Conservation (phyloP, 2,113 vertebrate genomes). For the Chamaetylas fuelleborni region DNA sequence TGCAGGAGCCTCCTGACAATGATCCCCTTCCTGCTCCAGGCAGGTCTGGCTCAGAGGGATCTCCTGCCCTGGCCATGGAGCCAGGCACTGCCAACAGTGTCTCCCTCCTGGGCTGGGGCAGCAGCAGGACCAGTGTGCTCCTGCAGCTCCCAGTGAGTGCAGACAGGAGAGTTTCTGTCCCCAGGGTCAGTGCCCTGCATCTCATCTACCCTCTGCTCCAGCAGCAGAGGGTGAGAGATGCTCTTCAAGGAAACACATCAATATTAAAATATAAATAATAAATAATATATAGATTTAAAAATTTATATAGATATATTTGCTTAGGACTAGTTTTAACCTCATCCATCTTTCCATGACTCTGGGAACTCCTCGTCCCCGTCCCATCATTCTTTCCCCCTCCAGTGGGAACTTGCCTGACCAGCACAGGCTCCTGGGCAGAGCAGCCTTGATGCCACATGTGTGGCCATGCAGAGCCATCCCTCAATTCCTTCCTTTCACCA, state of each 20-base stretch:
- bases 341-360: neutral
- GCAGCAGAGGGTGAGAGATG: neutral
- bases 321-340: neutral
- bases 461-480: neutral
- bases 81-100: neutral
- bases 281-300: neutral
- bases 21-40: neutral
- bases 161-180: neutral
- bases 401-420: neutral
- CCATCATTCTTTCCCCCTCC: neutral
- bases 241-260: neutral
- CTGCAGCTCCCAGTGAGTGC: neutral
- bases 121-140: neutral
- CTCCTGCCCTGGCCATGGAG: neutral
- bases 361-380: neutral
- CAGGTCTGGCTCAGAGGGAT: neutral
- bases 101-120: neutral
- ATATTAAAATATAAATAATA: neutral
- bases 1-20: neutral
- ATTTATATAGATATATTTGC: neutral
- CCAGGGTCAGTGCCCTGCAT: fast-evolving
- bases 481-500: neutral
- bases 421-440: neutral
- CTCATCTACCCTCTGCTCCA: neutral
- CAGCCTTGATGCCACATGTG: neutral